Conservation (phyloP, 2,888 invertebrate genomes). For the Gastracanthus pulcherrimus region DNA sequence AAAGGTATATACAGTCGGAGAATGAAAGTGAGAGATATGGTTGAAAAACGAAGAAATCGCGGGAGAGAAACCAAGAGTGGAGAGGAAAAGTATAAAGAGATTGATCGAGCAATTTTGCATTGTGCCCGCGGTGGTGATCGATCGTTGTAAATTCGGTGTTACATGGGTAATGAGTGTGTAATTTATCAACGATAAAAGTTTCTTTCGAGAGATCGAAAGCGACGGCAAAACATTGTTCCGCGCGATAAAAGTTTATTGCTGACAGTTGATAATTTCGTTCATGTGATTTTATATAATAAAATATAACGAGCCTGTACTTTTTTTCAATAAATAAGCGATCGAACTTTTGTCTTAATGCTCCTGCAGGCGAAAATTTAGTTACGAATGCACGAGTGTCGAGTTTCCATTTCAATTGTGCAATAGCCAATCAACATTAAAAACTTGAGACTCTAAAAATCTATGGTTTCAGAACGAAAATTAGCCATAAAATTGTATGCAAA, state of each 20-base stretch:
- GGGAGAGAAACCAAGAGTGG: too few relatives aligned
- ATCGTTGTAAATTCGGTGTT: constrained; percentile 7
- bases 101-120: constrained; percentile 16
- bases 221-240: background rate
- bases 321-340: too few relatives aligned
- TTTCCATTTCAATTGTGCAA: too few relatives aligned
- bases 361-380: background rate
- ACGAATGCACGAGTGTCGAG: background rate
- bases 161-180: background rate
- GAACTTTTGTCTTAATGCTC: background rate
- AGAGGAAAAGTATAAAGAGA: too few relatives aligned
- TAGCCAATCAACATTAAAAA: background rate
- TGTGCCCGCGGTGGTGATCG: constrained; percentile 23
- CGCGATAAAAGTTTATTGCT: constrained; percentile 14
- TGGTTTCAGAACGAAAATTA: background rate
- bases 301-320: too few relatives aligned
- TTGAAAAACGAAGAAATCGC: background rate
- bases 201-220: constrained; percentile 2
- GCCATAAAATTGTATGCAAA: background rate
- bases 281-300: background rate
- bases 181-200: constrained; percentile 47
- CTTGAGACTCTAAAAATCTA: background rate
- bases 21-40: constrained; percentile 21
- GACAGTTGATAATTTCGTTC: background rate
- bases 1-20: background rate